A percentile compares a stretch with the other conserved stretches of the same genome.
phyloP scores from a whole-genome alignment of 2,888 invertebrate genomes.

The Norana najaformis region DNA sequence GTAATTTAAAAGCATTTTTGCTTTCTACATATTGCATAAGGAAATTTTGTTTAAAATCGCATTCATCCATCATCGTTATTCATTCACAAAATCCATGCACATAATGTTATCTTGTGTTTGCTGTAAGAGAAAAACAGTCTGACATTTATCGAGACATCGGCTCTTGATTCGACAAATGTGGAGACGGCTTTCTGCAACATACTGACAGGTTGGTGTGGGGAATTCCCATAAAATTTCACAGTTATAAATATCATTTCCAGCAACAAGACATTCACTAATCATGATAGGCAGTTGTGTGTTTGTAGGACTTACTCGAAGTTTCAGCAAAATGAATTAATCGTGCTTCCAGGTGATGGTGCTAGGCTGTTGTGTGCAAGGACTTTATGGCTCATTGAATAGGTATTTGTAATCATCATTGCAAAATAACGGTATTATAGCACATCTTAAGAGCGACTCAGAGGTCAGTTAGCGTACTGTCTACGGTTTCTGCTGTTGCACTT shows the following conservation, averaged over 20 bases:
- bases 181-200: constrained; percentile 99
- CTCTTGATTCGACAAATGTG: constrained; percentile 98
- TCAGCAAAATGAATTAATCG: not conserved
- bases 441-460: too few relatives aligned
- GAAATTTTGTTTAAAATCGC: too few relatives aligned
- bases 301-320: not conserved
- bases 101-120: not conserved
- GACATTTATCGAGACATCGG: constrained; percentile 98
- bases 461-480: not conserved
- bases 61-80: not conserved
- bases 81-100: not conserved
- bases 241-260: not conserved
- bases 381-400: not conserved
- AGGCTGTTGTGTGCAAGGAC: not conserved
- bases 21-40: not conserved
- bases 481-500: not conserved
- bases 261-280: not conserved
- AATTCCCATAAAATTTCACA: not conserved
- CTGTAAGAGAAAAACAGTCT: constrained; percentile 81
- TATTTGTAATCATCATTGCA: not conserved
- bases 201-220: constrained; percentile 77
- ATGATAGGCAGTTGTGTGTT: not conserved
- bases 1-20: too few relatives aligned
- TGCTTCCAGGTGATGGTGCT: not conserved
- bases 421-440: not conserved